A percentile compares a stretch with the other conserved stretches of the same genome.
Conservation (phyloP, 2,888 invertebrate species). For the Orthonevra nobilis region DNA sequence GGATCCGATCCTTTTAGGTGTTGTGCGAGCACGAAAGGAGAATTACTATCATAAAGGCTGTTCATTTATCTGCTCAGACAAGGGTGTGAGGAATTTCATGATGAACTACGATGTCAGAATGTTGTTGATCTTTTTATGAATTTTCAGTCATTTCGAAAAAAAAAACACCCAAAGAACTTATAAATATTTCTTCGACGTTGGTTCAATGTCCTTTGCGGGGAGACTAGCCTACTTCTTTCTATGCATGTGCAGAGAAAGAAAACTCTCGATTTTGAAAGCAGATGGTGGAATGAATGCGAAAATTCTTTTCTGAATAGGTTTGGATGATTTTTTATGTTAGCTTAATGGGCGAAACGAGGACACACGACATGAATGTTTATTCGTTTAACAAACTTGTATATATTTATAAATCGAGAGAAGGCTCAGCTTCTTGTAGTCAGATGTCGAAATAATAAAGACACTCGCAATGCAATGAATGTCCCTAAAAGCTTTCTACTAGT, state of each 20-base stretch:
- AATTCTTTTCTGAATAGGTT: slow-evolving; percentile 12
- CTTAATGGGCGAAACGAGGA: slow-evolving; percentile 24
- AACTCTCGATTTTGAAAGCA: too few relatives aligned
- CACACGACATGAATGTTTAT: slow-evolving; percentile 1
- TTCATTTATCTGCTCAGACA: slow-evolving; percentile 28
- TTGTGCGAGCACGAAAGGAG: neutral
- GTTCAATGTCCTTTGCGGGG: slow-evolving; percentile 14
- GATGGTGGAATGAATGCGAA: neutral
- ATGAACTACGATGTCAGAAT: slow-evolving; percentile 36
- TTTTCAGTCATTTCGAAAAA: neutral
- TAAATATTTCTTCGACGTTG: too few relatives aligned
- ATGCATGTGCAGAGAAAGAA: too few relatives aligned
- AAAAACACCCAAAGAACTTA: too few relatives aligned
- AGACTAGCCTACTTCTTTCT: too few relatives aligned
- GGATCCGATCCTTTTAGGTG: neutral
- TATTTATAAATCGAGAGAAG: neutral
- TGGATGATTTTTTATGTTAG: neutral
- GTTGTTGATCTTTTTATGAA: slow-evolving; percentile 28
- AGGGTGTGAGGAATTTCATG: slow-evolving; percentile 26
- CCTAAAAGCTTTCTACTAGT: slow-evolving; percentile 42
- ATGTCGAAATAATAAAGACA: slow-evolving; percentile 48
- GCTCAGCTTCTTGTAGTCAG: slow-evolving; percentile 25
- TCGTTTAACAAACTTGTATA: neutral
- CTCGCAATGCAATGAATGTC: slow-evolving; percentile 46
- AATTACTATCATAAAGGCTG: slow-evolving; percentile 28